A percentile compares a stretch with the other conserved stretches of the same genome.
Evolutionary conservation across 2,888 invertebrate species (phyloP).

Genomic region (Cryptops parisi): DNA sequence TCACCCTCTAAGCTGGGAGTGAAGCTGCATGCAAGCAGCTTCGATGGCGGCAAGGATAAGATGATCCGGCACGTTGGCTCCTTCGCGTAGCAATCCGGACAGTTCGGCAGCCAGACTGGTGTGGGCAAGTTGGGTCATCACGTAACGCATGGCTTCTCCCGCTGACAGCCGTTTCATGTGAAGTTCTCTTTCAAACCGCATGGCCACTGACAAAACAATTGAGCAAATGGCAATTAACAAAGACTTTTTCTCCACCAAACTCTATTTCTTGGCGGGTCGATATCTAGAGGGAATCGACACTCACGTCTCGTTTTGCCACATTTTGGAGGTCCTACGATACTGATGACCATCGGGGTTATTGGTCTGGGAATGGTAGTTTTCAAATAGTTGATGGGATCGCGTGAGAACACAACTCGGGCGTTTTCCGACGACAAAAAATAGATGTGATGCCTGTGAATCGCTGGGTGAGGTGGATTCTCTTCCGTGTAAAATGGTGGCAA

Average conservation of each 20-base stretch:
- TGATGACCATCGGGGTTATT: background rate
- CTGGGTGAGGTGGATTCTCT: background rate
- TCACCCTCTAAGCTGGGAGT: too few species aligned
- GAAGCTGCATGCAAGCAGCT: too few species aligned
- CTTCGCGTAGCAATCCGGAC: too few species aligned
- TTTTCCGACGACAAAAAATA: conserved; percentile 1
- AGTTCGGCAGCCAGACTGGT: background rate
- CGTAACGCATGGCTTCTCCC: background rate
- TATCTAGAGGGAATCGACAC: background rate
- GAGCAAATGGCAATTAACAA: background rate
- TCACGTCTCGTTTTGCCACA: conserved; percentile 4
- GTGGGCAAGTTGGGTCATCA: background rate
- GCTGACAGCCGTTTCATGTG: background rate
- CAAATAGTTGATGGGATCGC: conserved; percentile 3
- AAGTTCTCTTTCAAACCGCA: background rate
- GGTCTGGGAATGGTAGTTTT: background rate
- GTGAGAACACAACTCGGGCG: background rate
- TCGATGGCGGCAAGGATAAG: too few species aligned
- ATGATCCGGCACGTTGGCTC: too few species aligned
- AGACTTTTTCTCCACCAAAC: background rate
- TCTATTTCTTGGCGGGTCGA: too few species aligned
- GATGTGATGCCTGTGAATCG: conserved; percentile 1
- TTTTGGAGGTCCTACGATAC: conserved; percentile 1
- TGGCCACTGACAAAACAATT: background rate
- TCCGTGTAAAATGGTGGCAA: background rate